These are phyloP conservation scores for Notoglanidium macrostoma DNA, from an alignment of 2,797 vertebrate genomes.

Conservation along the genomic window DNA sequence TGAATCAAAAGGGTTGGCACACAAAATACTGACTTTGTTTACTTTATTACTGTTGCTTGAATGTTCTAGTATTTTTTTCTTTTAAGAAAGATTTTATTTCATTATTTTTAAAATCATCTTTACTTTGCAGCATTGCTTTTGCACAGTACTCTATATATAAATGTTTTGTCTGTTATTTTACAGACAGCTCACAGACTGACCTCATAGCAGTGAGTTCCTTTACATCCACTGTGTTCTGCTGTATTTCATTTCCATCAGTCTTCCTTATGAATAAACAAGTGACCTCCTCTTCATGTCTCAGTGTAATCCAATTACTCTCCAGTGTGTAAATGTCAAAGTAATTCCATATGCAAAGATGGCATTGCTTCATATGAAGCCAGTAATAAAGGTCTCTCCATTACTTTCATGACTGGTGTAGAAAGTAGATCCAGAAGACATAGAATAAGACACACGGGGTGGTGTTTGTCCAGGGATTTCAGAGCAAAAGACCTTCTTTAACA, in stretches of 20 bases:
- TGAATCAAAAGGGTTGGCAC: no score
- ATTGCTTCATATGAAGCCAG: conserved; percentile 8
- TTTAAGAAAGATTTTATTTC: no score
- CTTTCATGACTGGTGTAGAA: conserved; percentile 15
- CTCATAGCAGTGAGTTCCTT: background rate
- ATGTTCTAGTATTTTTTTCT: no score
- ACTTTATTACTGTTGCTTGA: no score
- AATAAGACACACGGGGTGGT: background rate
- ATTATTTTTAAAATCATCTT: no score
- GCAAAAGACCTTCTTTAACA: background rate
- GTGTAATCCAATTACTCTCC: conserved; percentile 34
- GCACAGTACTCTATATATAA: no score
- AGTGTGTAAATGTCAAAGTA: conserved; percentile 36
- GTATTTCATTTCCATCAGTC: background rate
- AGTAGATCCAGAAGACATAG: background rate
- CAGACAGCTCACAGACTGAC: background rate
- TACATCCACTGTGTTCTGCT: background rate
- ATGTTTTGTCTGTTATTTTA: background rate
- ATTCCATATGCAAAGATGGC: conserved; percentile 41
- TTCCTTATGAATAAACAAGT: conserved; percentile 19
- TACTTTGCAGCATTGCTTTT: no score
- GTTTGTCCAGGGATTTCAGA: background rate
- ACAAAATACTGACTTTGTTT: no score
- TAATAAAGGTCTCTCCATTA: conserved; percentile 6
- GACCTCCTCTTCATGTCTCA: conserved; percentile 31